phyloP scores from a whole-genome alignment of 2,888 invertebrate genomes.

The Eristalinus aeneus region DNA sequence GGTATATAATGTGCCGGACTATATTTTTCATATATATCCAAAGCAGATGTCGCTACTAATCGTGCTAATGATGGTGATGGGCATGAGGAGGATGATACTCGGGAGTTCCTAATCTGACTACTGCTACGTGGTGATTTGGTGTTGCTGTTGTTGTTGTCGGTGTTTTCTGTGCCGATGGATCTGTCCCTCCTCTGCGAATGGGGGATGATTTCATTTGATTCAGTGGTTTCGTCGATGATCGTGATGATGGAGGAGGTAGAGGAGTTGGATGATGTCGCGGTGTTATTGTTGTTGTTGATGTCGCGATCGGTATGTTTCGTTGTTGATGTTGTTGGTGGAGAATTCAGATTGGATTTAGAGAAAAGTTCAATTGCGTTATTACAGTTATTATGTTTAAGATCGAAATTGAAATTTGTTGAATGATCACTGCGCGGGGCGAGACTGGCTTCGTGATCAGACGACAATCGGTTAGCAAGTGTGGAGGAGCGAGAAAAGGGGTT shows the following conservation, averaged over 20 bases:
- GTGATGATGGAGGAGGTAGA: slow-evolving; percentile 38
- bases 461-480: slow-evolving; percentile 32
- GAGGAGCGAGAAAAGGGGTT: slow-evolving; percentile 38
- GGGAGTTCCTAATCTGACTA: slow-evolving; percentile 73
- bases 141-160: slow-evolving; percentile 64
- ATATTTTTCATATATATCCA: slow-evolving; percentile 88
- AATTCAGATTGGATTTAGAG: slow-evolving; percentile 37
- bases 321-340: slow-evolving; percentile 28
- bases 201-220: slow-evolving; percentile 17
- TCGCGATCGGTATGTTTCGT: slow-evolving; percentile 26
- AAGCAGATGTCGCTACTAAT: slow-evolving; percentile 83
- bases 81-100: slow-evolving; percentile 78
- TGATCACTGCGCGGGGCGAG: slow-evolving; percentile 61
- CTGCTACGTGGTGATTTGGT: slow-evolving; percentile 71
- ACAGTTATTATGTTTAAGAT: slow-evolving; percentile 9
- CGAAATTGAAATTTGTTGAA: slow-evolving; percentile 23
- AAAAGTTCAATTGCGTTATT: slow-evolving; percentile 26
- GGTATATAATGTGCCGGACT: slow-evolving; percentile 89
- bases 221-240: slow-evolving; percentile 1
- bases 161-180: slow-evolving; percentile 57
- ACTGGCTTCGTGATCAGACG: slow-evolving; percentile 58
- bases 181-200: slow-evolving; percentile 45
- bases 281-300: slow-evolving; percentile 31
- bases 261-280: slow-evolving; percentile 29
- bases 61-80: slow-evolving; percentile 82